Evolutionary conservation across 2,113 vertebrate genomes (phyloP).

Genomic region (Odontesthes bonariensis): DNA sequence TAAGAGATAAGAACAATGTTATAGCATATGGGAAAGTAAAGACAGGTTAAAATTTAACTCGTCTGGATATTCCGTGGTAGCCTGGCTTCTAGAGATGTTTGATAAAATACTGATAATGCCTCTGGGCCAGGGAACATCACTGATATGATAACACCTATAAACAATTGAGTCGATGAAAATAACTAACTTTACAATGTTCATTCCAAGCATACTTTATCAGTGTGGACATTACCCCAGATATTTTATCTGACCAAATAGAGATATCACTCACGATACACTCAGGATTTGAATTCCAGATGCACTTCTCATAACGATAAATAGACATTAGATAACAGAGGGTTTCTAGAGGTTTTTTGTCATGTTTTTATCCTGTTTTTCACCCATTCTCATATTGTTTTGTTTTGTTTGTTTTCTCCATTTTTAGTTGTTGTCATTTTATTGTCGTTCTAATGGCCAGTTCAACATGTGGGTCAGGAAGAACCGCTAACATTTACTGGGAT

Average conservation of each 20-base stretch:
- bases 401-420: constrained; percentile 6
- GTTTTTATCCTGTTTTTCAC: background rate
- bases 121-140: constrained; percentile 39
- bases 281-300: background rate
- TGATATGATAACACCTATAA: constrained; percentile 40
- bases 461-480: background rate
- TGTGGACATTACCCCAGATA: background rate
- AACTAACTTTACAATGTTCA: background rate
- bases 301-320: background rate
- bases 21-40: constrained; percentile 32
- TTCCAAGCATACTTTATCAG: constrained; percentile 19
- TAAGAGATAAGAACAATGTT: constrained; percentile 22
- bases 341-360: no score
- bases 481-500: background rate
- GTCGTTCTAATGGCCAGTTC: no score
- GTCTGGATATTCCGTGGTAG: constrained; percentile 6
- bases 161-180: constrained; percentile 17
- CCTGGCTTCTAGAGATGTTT: constrained; percentile 15
- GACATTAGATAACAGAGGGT: background rate
- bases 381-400: background rate
- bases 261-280: no score
- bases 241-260: background rate
- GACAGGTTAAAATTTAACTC: constrained; percentile 65
- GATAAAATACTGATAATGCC: constrained; percentile 52
- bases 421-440: no score